These are phyloP conservation scores for Rhinopomastus cyanomelas DNA, from an alignment of 2,113 vertebrate genomes.

Conservation along the genomic window DNA sequence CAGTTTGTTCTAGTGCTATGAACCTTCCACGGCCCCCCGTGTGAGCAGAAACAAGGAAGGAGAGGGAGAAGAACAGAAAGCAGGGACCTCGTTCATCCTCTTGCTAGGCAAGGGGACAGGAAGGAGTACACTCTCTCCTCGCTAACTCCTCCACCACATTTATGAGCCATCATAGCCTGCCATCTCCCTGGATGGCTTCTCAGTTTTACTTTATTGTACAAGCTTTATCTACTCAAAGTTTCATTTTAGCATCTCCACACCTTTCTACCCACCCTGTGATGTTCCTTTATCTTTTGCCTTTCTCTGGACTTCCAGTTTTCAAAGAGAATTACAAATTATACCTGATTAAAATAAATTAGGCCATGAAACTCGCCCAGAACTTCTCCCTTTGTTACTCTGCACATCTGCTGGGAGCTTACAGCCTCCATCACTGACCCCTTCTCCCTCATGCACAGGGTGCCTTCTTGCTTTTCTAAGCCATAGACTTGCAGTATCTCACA, in stretches of 20 bases:
- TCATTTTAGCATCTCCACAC: not conserved
- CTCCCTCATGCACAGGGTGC: not conserved
- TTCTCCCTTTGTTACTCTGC: not conserved
- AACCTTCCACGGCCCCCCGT: not conserved
- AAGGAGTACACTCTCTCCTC: not conserved
- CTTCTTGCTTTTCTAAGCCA: not conserved
- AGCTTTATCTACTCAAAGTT: not conserved
- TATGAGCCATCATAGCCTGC: not conserved
- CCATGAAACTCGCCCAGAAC: not conserved
- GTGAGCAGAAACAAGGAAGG: not conserved
- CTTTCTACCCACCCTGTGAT: not conserved
- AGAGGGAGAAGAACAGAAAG: not conserved
- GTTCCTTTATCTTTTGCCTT: not conserved
- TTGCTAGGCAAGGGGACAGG: not conserved
- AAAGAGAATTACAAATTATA: not conserved
- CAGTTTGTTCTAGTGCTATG: not conserved
- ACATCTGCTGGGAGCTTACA: not conserved
- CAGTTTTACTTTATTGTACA: rapidly evolving
- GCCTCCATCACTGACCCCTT: not conserved
- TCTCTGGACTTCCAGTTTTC: not conserved
- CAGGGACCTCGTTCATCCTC: not conserved
- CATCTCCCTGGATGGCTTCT: not conserved
- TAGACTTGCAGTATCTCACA: not conserved
- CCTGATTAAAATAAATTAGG: not conserved
- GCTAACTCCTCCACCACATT: not conserved